phyloP scores from a whole-genome alignment of 2,888 invertebrate genomes.

The Dione vanillae region DNA sequence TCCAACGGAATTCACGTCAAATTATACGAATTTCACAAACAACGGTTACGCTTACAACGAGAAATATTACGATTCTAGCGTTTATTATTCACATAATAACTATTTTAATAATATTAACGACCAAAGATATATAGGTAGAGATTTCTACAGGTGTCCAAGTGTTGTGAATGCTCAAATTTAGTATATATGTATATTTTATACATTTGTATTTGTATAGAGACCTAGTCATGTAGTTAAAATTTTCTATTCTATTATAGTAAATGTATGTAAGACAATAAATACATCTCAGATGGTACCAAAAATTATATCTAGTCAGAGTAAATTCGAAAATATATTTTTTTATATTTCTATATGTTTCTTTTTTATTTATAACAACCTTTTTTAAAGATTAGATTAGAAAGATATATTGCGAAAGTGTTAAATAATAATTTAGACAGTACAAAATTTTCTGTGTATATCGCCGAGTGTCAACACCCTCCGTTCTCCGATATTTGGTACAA shows the following conservation, averaged over 20 bases:
- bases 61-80: slow-evolving; percentile 60
- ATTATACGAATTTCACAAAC: slow-evolving; percentile 59
- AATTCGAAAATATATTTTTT: slow-evolving; percentile 50
- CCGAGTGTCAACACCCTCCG: too few relatives aligned
- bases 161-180: slow-evolving; percentile 75
- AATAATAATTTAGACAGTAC: too few relatives aligned
- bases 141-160: slow-evolving; percentile 70
- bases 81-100: slow-evolving; percentile 63
- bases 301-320: slow-evolving; percentile 69
- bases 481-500: too few relatives aligned
- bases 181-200: slow-evolving; percentile 42
- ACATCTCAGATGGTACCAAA: slow-evolving; percentile 54
- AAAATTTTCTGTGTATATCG: too few relatives aligned
- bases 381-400: neutral
- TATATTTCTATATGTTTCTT: slow-evolving; percentile 52
- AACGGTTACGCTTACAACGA: slow-evolving; percentile 62
- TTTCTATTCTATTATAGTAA: slow-evolving; percentile 48
- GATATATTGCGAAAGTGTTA: too few relatives aligned
- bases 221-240: slow-evolving; percentile 55
- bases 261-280: slow-evolving; percentile 50
- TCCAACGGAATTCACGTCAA: slow-evolving; percentile 53
- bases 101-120: slow-evolving; percentile 64
- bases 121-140: slow-evolving; percentile 69
- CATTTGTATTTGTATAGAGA: slow-evolving; percentile 38
- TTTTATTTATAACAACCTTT: slow-evolving; percentile 29